These are phyloP conservation scores for Bryconaethiops microstoma DNA, from an alignment of 2,797 vertebrate genomes.

Conservation along the genomic window DNA sequence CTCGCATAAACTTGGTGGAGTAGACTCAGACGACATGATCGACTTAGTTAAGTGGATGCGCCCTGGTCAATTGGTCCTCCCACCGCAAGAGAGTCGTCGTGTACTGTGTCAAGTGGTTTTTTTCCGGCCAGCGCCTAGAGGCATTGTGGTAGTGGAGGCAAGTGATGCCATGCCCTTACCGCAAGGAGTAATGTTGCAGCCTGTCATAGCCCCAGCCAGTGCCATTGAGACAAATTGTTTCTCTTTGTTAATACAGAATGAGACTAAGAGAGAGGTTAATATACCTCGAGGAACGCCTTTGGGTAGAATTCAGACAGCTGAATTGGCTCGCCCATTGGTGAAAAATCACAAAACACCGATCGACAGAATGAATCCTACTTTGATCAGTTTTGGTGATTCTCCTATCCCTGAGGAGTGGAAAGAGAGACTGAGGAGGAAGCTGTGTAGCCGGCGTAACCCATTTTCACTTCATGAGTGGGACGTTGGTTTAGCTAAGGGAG, in stretches of 20 bases:
- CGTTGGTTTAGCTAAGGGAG: conserved; percentile 20
- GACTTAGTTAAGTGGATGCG: conserved; percentile 44
- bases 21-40: background rate
- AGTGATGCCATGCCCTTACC: conserved; percentile 10
- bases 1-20: no score
- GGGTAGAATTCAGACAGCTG: background rate
- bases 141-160: conserved; percentile 31
- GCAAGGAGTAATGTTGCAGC: conserved; percentile 30
- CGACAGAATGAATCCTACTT: conserved; percentile 19
- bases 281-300: conserved; percentile 14
- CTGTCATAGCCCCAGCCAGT: conserved; percentile 9
- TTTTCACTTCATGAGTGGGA: conserved; percentile 45
- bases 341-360: no score
- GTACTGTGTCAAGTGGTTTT: conserved; percentile 25
- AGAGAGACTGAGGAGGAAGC: background rate
- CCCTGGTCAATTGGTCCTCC: conserved; percentile 21
- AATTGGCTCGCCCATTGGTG: background rate
- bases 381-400: conserved; percentile 40
- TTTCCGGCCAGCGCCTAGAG: background rate
- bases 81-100: background rate
- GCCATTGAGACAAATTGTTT: conserved; percentile 11
- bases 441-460: background rate
- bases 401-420: conserved; percentile 38
- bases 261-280: background rate
- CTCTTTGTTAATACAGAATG: conserved; percentile 21